Evolutionary conservation across 1,140 invertebrate genomes (phyloP).

Genomic region (Camponotus pennsylvanicus): DNA sequence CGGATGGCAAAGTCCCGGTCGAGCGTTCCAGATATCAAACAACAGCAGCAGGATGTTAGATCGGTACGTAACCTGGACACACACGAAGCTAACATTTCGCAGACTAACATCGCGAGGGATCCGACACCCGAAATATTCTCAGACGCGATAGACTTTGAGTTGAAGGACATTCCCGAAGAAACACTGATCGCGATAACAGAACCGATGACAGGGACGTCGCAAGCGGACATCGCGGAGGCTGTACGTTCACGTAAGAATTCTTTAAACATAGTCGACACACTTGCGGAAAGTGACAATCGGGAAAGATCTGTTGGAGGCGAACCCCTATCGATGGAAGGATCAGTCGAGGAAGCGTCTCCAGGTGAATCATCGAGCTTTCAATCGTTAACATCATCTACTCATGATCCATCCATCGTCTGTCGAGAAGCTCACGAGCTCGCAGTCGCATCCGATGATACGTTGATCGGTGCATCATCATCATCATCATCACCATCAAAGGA

Average conservation of each 20-base stretch:
- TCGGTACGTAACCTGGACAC: slow-evolving; percentile 64
- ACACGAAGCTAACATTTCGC: slow-evolving; percentile 2
- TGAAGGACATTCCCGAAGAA: slow-evolving; percentile 7
- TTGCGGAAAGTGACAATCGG: background rate
- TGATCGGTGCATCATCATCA: slow-evolving; percentile 32
- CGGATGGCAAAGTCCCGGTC: slow-evolving; percentile 30
- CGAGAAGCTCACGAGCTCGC: background rate
- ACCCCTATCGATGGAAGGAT: background rate
- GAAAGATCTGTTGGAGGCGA: background rate
- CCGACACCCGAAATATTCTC: slow-evolving; percentile 2
- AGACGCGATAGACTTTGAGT: slow-evolving; percentile 14
- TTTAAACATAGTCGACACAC: background rate
- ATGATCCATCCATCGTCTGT: background rate
- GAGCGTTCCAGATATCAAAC: slow-evolving; percentile 50
- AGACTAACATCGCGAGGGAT: slow-evolving; percentile 30
- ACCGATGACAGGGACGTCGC: background rate
- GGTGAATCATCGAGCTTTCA: slow-evolving; percentile 3
- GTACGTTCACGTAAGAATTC: slow-evolving; percentile 38
- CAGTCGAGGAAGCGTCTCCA: background rate
- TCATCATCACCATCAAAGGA: slow-evolving; percentile 53
- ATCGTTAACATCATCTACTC: slow-evolving; percentile 16
- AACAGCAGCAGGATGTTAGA: slow-evolving; percentile 57
- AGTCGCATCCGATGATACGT: background rate
- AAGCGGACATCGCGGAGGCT: background rate
- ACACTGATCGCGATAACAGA: background rate